phyloP scores from a whole-genome alignment of 2,113 vertebrate genomes.

The Kobus ellipsiprymnus region DNA sequence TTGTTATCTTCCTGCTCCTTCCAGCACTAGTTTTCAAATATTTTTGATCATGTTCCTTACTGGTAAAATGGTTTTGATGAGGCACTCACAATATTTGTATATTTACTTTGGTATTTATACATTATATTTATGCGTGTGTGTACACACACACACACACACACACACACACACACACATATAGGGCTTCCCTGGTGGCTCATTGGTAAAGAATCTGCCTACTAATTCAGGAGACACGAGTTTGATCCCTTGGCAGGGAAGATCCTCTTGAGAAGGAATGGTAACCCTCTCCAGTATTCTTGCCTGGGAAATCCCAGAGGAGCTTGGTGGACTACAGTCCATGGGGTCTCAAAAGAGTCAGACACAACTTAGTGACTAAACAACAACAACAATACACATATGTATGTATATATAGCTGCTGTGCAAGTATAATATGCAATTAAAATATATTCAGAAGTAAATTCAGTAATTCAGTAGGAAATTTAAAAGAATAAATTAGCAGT shows the following conservation, averaged over 20 bases:
- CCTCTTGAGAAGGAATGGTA: neutral
- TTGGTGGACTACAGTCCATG: neutral
- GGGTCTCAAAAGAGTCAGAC: neutral
- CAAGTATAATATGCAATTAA: neutral
- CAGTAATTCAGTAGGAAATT: neutral
- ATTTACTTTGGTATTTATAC: neutral
- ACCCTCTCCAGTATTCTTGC: neutral
- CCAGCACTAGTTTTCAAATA: neutral
- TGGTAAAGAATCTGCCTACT: neutral
- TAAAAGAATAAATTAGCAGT: neutral
- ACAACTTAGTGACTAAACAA: neutral
- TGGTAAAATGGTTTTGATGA: neutral
- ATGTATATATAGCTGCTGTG: neutral
- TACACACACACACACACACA: neutral
- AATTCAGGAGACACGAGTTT: neutral
- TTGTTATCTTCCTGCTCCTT: neutral
- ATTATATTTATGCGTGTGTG: rapidly evolving
- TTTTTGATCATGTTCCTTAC: neutral
- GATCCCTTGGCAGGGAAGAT: neutral
- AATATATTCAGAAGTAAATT: neutral
- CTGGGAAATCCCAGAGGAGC: neutral
- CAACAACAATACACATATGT: neutral
- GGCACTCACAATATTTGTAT: neutral
- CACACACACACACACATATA: neutral
- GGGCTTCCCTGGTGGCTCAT: neutral